Evolutionary conservation across 2,888 invertebrate species (phyloP).

Genomic region (Hirtodrosophila duncani): DNA sequence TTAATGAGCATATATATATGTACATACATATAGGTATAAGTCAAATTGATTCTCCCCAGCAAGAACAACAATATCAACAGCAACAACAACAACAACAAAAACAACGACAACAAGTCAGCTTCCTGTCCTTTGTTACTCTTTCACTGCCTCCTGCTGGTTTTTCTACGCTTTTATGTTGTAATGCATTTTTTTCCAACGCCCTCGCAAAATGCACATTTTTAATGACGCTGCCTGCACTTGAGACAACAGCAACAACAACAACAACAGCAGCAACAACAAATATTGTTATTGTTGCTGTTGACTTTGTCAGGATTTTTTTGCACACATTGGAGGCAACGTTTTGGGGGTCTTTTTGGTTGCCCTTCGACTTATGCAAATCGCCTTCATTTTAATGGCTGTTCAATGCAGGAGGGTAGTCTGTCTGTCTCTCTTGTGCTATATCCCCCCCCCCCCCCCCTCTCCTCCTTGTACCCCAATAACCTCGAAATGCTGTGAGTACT

Average conservation of each 20-base stretch:
- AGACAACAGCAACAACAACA: slow-evolving; percentile 28
- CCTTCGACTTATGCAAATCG: slow-evolving; percentile 68
- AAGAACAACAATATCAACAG: no score
- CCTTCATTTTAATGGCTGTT: slow-evolving; percentile 40
- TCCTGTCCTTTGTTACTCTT: slow-evolving; percentile 37
- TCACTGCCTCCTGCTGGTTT: no score
- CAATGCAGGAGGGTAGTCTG: slow-evolving; percentile 50
- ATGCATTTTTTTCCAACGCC: no score
- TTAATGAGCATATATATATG: no score
- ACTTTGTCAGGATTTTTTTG: slow-evolving; percentile 44
- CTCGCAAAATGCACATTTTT: slow-evolving; percentile 68
- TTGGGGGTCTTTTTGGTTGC: slow-evolving; percentile 25
- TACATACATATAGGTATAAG: no score
- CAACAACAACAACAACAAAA: no score
- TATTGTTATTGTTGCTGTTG: slow-evolving; percentile 60
- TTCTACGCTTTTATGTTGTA: no score
- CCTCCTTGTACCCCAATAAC: slow-evolving; percentile 48
- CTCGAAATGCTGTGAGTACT: slow-evolving; percentile 43
- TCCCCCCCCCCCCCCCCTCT: not conserved
- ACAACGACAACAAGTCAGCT: slow-evolving; percentile 8
- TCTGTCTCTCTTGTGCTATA: slow-evolving; percentile 30
- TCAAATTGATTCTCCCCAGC: no score
- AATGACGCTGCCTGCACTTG: slow-evolving; percentile 65
- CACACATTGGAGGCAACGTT: slow-evolving; percentile 13
- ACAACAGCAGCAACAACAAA: slow-evolving; percentile 34